Base-by-base conservation (phyloP, 1,140 invertebrate species). In the Drosophila subpulchrella region DNA sequence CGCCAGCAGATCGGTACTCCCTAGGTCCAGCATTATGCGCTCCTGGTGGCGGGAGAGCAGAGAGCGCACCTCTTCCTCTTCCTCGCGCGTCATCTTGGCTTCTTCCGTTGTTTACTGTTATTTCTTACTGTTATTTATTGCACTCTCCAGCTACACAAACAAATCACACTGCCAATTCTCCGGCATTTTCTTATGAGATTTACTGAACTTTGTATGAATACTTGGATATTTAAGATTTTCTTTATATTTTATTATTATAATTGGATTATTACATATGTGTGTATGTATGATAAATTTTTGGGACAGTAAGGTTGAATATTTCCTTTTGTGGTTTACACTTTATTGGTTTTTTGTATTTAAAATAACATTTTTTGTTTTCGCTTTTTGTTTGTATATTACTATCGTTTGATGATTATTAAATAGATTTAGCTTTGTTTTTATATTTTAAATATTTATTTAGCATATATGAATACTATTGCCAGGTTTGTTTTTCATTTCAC, bases 51-150 rank as follows among this genome's bases (percentile, higher is more conserved):
- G 88, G 50, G 77, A 80, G 41, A 92, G 76, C 59, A 92, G 55
- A 6, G 86, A 85, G 44, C 91, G 91, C 62, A 92, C 91, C 72
- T 92, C 91, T 60, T 92, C 91, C 60, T 92, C 91, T 71, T 92
- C 91, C 75, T 90, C 91, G 47, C 74, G 91, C 53, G 91, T 84
- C 91, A 92, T 91, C 74, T 75, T 88, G 60, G 54, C 55, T 63
- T 48, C 41, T 72, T 65, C 60, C 38, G 66, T 38, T 71, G 65
- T 56, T 30, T 42, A 47, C 67, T 67, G 66, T 47, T 72, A 17
- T 15, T 57, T 56, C 36, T 46, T 47, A 27, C 65, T 47, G 65
- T 50, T 50, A 32, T 41, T 74, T 85, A 53, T 53, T 61, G 15
- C 46, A 66, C 61, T 66, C 38, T 48, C 38, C 36, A 30, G 36